Evolutionary conservation across 2,113 vertebrate genomes (phyloP).

Genomic region (cattle (Bos taurus)): DNA sequence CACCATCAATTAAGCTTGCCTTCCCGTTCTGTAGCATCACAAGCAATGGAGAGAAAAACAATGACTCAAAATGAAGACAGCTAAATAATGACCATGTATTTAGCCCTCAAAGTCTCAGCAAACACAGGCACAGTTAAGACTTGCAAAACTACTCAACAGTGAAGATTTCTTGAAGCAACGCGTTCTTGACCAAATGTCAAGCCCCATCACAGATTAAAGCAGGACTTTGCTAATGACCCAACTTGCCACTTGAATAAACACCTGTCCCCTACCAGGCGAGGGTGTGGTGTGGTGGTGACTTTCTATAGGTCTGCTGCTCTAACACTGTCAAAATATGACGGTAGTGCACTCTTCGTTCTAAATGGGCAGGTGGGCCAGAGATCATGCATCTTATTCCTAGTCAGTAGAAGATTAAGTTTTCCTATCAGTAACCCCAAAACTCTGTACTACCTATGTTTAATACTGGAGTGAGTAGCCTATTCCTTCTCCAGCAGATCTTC

Average conservation of each 20-base stretch:
- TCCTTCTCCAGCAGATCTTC: not conserved
- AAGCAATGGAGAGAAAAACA: not conserved
- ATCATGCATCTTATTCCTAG: fast-evolving
- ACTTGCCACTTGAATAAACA: not conserved
- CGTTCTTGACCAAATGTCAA: not conserved
- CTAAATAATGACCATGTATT: not conserved
- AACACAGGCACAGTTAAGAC: not conserved
- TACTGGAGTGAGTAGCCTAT: not conserved
- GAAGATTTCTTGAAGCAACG: not conserved
- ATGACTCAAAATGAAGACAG: not conserved
- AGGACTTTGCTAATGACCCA: not conserved
- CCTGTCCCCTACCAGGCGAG: too few species aligned
- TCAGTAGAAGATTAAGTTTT: not conserved
- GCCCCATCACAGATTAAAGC: not conserved
- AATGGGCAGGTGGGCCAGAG: not conserved
- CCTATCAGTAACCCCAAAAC: not conserved
- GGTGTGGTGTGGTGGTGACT: not conserved
- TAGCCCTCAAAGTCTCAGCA: not conserved
- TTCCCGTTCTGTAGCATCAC: not conserved
- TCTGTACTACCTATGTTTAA: not conserved
- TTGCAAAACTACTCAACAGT: not conserved
- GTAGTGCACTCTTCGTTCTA: not conserved
- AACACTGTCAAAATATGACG: not conserved
- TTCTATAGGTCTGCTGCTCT: not conserved
- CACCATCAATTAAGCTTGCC: not conserved